A percentile compares a stretch with the other conserved stretches of the same genome.
Conservation (phyloP, 2,888 invertebrate genomes). For the Eurytoma californica region DNA sequence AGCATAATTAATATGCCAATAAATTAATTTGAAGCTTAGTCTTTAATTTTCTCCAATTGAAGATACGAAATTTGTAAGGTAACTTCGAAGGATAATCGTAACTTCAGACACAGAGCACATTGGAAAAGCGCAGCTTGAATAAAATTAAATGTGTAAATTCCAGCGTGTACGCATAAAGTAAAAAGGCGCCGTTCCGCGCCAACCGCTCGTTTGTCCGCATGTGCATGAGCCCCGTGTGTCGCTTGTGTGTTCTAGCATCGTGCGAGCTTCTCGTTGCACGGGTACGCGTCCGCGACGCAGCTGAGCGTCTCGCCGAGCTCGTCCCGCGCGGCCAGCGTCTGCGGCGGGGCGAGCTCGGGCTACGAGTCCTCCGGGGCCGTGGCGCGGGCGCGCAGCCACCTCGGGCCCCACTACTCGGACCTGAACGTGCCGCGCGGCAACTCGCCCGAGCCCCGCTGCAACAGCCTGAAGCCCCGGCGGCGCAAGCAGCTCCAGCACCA, state of each 20-base stretch:
- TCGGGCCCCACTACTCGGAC: slow-evolving; percentile 72
- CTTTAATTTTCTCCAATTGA: too few relatives aligned
- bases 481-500: slow-evolving; percentile 69
- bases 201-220: slow-evolving; percentile 22
- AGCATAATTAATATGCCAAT: too few relatives aligned
- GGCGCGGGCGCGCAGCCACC: slow-evolving; percentile 70
- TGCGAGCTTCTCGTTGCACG: slow-evolving; percentile 72
- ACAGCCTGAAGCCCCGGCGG: slow-evolving; percentile 71
- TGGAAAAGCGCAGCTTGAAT: too few relatives aligned
- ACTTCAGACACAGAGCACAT: too few relatives aligned
- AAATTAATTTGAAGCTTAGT: too few relatives aligned
- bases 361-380: slow-evolving; percentile 72
- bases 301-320: slow-evolving; percentile 64
- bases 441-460: slow-evolving; percentile 71
- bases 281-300: slow-evolving; percentile 63
- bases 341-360: slow-evolving; percentile 74
- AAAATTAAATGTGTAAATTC: too few relatives aligned
- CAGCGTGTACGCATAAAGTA: too few relatives aligned
- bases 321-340: slow-evolving; percentile 67
- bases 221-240: slow-evolving; percentile 51
- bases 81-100: too few relatives aligned
- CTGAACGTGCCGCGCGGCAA: slow-evolving; percentile 72
- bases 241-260: slow-evolving; percentile 73
- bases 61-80: too few relatives aligned
- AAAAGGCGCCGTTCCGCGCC: too few relatives aligned